These are phyloP conservation scores for Xanthostigma xanthostigma DNA, from an alignment of 2,888 invertebrate species.

Conservation along the genomic window DNA sequence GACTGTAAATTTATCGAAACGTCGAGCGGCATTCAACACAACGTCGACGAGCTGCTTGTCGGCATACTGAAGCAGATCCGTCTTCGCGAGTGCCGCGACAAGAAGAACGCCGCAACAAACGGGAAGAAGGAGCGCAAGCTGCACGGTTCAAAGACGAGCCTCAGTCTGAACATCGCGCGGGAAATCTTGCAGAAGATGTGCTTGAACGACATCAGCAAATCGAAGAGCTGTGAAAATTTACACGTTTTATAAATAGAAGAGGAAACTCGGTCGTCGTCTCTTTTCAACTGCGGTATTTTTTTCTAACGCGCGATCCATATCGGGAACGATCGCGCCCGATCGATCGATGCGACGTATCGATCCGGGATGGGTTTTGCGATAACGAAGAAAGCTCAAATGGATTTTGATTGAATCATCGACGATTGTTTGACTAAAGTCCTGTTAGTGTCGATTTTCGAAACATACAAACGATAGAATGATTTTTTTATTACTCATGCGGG, in stretches of 20 bases:
- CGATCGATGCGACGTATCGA: no score
- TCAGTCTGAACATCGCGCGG: conserved; percentile 65
- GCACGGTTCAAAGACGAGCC: conserved; percentile 65
- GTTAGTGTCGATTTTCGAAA: no score
- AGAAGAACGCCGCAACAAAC: conserved; percentile 38
- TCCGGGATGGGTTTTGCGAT: no score
- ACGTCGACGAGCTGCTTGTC: conserved; percentile 88
- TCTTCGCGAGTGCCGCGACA: conserved; percentile 57
- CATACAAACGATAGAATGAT: no score
- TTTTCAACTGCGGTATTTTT: no score
- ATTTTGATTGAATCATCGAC: no score
- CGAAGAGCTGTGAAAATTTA: conserved; percentile 75
- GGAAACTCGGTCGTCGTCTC: no score
- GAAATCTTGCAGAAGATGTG: conserved; percentile 75
- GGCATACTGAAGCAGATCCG: conserved; percentile 84
- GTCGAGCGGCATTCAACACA: conserved; percentile 89
- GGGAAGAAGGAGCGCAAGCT: conserved; percentile 42
- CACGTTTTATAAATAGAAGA: conserved; percentile 51
- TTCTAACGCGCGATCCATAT: no score
- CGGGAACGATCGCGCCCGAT: no score
- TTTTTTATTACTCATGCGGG: no score
- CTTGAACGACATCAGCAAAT: conserved; percentile 69
- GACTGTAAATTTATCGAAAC: conserved; percentile 93
- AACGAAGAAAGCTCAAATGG: no score
- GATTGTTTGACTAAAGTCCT: no score